Percentiles rank a stretch among this genome's conserved stretches.
Evolutionary conservation across 2,888 invertebrate genomes (phyloP).

Genomic region (Hemistola chrysoprasaria): DNA sequence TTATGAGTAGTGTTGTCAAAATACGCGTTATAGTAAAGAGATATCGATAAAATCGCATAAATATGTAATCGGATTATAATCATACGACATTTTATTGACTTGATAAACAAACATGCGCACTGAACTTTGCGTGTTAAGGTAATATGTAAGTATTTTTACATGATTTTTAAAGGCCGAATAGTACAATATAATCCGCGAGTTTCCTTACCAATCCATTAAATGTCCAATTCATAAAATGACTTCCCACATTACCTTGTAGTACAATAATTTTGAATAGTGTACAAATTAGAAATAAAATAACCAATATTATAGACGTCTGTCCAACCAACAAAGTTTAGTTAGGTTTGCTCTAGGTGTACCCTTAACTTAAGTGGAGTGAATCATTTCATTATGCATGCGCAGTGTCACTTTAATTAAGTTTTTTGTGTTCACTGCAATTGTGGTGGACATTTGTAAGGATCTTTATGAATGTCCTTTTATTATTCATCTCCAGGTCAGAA

Average conservation of each 20-base stretch:
- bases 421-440: slow-evolving; percentile 63
- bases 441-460: slow-evolving; percentile 62
- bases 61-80: slow-evolving; percentile 3
- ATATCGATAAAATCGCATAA: slow-evolving; percentile 3
- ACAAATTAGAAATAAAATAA: too few species aligned
- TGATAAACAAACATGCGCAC: slow-evolving; percentile 4
- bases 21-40: slow-evolving; percentile 4
- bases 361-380: slow-evolving; percentile 46
- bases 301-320: too few species aligned
- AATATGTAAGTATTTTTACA: too few species aligned
- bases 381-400: slow-evolving; percentile 73
- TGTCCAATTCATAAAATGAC: too few species aligned
- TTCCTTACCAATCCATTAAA: too few species aligned
- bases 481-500: slow-evolving; percentile 50
- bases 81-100: slow-evolving; percentile 16
- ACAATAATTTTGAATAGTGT: too few species aligned
- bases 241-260: too few species aligned
- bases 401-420: slow-evolving; percentile 78
- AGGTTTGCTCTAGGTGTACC: not conserved
- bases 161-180: too few species aligned
- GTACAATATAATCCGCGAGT: too few species aligned
- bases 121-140: too few species aligned
- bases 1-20: slow-evolving; percentile 15
- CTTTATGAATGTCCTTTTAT: slow-evolving; percentile 56
- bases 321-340: not conserved